A percentile compares a stretch with the other conserved stretches of the same genome.
Conservation (phyloP, 2,797 vertebrate genomes). For the Chelon auratus region DNA sequence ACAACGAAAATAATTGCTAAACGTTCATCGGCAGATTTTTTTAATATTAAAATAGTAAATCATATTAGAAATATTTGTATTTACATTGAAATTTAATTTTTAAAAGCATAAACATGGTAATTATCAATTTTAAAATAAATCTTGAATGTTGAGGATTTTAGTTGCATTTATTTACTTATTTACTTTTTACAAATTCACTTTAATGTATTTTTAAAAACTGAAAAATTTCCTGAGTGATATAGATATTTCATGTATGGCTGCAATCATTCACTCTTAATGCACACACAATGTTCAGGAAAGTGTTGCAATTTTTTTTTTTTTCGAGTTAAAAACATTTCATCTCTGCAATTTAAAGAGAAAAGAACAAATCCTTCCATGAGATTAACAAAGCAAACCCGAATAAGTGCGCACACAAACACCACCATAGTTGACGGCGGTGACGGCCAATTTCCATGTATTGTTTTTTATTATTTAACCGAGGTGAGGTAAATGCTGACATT, state of each 20-base stretch:
- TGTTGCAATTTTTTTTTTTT: too few relatives aligned
- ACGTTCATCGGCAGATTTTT: background rate
- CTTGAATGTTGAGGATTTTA: background rate
- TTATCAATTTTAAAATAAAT: background rate
- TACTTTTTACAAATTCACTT: too few relatives aligned
- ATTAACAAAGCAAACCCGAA: background rate
- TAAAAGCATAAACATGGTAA: background rate
- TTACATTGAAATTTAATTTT: background rate
- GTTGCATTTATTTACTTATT: background rate
- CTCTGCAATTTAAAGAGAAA: background rate
- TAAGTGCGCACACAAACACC: background rate
- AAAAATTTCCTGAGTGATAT: background rate
- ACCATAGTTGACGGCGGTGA: background rate
- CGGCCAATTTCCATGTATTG: background rate
- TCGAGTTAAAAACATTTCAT: background rate
- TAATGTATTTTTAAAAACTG: too few relatives aligned
- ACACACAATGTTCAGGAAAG: background rate
- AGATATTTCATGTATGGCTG: background rate
- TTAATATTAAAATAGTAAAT: background rate
- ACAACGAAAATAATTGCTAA: too few relatives aligned
- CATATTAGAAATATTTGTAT: background rate
- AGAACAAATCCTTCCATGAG: background rate
- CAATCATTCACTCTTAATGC: background rate
- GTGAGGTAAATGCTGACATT: background rate
- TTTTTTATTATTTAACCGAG: background rate